Evolutionary conservation across 2,113 vertebrate species (phyloP), one percentile per base, ranked within the genome.

Genomic region (Cyanoliseus patagonus): DNA sequence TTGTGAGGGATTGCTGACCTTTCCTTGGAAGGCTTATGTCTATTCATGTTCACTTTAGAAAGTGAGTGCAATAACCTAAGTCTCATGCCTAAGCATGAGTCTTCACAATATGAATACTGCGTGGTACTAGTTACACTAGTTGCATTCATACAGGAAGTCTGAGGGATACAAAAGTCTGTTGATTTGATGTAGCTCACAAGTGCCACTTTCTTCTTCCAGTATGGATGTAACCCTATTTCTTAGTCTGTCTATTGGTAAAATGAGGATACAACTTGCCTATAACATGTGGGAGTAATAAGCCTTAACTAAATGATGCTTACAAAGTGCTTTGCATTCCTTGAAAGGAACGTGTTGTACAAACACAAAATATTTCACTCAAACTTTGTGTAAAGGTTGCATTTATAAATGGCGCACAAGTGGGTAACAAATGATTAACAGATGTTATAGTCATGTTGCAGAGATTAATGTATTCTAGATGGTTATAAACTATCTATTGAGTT

Each of bases 391-490:
- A 94, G 61, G 42, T 84, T 97, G 94, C 88, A 82, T 95, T 86
- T 94, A 93, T 80, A 92, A 96, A 81, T 66, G 76, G 51, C 44
- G 27, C 82, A 86, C 73, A 88, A 97, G 69, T 59, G 46, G 47
- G 57, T 90, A 90, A 94, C 64, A 96, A 96, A 96, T 93, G 68
- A 95, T 96, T 97, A 96, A 96, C 92, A 97, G 94, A 93, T 95
- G 95, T 92, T 96, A 90, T 7, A 68, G 55, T 44, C 69, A 41
- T 77, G 55, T 86, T 92, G 68, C 24, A 79, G 76, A 83, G 80
- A 92, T 92, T 88, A 92, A 90, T 69, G 35, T 64, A 35, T 81
- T 90, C 57, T 95, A 93, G 83, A 47, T 72, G 59, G 83, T 90
- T 94, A 86, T 94, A 94, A 96, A 94, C 55, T 94, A 77, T 92